Evolutionary conservation across 2,113 vertebrate genomes (phyloP).

Genomic region (Rhynchomys soricoides): DNA sequence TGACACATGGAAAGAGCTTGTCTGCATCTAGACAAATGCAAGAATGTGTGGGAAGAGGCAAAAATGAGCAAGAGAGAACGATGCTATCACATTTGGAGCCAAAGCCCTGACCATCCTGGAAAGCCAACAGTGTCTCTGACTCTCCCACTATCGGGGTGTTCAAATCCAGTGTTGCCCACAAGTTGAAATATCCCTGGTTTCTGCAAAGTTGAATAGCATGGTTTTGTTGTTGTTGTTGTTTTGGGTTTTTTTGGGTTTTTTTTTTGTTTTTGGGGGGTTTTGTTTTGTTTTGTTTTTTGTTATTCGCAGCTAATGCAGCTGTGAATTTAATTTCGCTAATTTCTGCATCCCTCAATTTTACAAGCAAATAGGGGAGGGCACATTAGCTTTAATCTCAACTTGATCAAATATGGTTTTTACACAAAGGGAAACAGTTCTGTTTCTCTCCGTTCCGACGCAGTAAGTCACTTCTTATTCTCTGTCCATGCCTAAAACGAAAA

Average conservation of each 20-base stretch:
- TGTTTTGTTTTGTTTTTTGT: background rate
- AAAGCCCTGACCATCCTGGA: background rate
- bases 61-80: background rate
- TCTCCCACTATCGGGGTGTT: background rate
- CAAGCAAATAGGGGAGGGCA: slow-evolving; percentile 65
- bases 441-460: slow-evolving; percentile 68
- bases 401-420: slow-evolving; percentile 71
- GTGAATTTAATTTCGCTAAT: slow-evolving; percentile 78
- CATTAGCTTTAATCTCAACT: slow-evolving; percentile 73
- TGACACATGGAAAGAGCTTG: background rate
- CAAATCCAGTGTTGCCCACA: background rate
- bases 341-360: slow-evolving; percentile 72
- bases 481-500: slow-evolving; percentile 81
- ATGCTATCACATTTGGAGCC: background rate
- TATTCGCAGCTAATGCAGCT: slow-evolving; percentile 73
- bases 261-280: too few relatives aligned
- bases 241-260: slow-evolving; percentile 16
- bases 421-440: slow-evolving; percentile 69
- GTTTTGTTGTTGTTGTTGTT: too few relatives aligned
- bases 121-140: background rate
- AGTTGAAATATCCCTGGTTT: slow-evolving; percentile 60
- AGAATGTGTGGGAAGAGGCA: background rate
- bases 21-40: background rate
- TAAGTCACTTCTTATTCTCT: slow-evolving; percentile 71
- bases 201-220: slow-evolving; percentile 51